Evolutionary conservation across 2,888 invertebrate species (phyloP).

Genomic region (Megaustenia siamemsis): DNA sequence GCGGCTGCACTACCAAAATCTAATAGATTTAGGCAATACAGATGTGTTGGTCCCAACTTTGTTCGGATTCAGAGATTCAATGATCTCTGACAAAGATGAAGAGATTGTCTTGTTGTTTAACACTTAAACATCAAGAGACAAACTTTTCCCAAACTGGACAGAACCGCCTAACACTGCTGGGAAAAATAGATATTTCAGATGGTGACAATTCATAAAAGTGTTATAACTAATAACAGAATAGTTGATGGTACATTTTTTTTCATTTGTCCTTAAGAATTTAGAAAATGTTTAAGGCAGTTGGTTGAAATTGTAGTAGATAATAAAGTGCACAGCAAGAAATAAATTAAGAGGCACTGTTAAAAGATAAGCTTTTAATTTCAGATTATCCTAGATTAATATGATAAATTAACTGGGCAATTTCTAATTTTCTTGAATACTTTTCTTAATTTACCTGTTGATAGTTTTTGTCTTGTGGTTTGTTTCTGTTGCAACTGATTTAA

Average conservation of each 20-base stretch:
- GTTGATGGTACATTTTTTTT: not conserved
- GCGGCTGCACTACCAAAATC: conserved; percentile 50
- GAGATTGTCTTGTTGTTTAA: conserved; percentile 37
- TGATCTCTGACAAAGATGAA: conserved; percentile 38
- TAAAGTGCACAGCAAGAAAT: no score
- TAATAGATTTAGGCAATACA: conserved; percentile 47
- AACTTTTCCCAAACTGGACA: conserved; percentile 17
- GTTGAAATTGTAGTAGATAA: no score
- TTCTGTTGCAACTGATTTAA: no score
- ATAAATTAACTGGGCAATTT: no score
- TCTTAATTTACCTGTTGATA: no score
- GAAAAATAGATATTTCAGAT: conserved; percentile 29
- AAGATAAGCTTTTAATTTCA: no score
- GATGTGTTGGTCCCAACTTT: conserved; percentile 28
- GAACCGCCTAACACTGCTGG: not conserved
- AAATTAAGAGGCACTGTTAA: no score
- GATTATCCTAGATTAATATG: no score
- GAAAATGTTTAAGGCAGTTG: not conserved
- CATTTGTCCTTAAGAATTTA: not conserved
- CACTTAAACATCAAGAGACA: conserved; percentile 39
- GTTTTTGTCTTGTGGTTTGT: no score
- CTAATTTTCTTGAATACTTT: no score
- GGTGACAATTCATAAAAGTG: not conserved
- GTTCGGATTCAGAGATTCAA: conserved; percentile 19
- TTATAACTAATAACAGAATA: not conserved